Conservation (phyloP, 1,140 invertebrate genomes). For the Drosophila truncata region DNA sequence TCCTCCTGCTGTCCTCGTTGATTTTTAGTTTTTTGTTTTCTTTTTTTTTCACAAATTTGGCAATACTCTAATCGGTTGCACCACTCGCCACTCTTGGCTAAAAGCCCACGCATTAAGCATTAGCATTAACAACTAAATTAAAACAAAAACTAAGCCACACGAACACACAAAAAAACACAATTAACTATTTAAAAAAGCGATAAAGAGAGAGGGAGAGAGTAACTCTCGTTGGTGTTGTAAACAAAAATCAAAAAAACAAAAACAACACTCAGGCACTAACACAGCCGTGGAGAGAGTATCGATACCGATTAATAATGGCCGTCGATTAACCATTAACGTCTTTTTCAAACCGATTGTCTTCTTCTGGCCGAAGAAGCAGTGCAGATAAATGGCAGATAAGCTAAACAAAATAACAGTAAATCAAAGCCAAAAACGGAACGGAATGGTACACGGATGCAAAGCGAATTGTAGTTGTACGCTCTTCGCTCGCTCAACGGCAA, state of each 20-base stretch:
- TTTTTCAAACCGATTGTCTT: slow-evolving; percentile 27
- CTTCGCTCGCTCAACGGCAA: slow-evolving; percentile 77
- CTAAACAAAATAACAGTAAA: slow-evolving; percentile 37
- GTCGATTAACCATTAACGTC: slow-evolving; percentile 22
- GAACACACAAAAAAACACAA: slow-evolving; percentile 16
- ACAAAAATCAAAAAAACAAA: slow-evolving; percentile 21
- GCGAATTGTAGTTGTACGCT: slow-evolving; percentile 58
- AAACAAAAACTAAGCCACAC: slow-evolving; percentile 32
- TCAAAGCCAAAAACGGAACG: slow-evolving; percentile 13
- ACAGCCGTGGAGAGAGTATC: slow-evolving; percentile 22
- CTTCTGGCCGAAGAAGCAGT: slow-evolving; percentile 5
- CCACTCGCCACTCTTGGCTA: slow-evolving; percentile 21
- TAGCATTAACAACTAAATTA: slow-evolving; percentile 26
- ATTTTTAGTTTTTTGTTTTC: not conserved
- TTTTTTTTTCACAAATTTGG: slow-evolving; percentile 20
- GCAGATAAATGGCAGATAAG: slow-evolving; percentile 29
- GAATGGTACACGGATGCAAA: slow-evolving; percentile 18
- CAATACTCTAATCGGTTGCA: slow-evolving; percentile 41
- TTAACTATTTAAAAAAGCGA: not conserved
- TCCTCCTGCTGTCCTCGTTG: slow-evolving; percentile 1
- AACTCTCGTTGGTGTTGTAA: slow-evolving; percentile 23
- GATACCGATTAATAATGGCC: slow-evolving; percentile 30
- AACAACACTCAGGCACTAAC: slow-evolving; percentile 13
- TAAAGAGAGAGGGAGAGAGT: slow-evolving; percentile 6
- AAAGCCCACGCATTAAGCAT: slow-evolving; percentile 34